Evolutionary conservation across 2,113 vertebrate genomes (phyloP).

Genomic region (Gobiocypris rarus): DNA sequence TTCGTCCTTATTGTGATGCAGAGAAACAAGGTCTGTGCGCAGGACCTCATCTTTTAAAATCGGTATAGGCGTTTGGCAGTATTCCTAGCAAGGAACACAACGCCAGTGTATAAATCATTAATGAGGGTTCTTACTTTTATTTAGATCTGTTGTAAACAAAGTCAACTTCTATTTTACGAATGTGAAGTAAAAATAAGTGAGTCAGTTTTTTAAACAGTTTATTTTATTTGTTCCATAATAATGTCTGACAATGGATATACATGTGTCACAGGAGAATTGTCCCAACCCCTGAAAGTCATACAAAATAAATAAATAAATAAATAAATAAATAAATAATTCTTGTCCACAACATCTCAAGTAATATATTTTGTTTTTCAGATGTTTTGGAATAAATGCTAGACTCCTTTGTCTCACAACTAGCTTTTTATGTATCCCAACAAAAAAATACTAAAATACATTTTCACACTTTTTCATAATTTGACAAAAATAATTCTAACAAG

Average conservation of each 20-base stretch:
- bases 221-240: not conserved
- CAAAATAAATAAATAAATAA: too few species aligned
- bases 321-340: too few species aligned
- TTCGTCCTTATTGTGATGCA: slow-evolving; percentile 25
- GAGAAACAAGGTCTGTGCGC: not conserved
- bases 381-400: not conserved
- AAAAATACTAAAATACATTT: not conserved
- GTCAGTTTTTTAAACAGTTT: too few species aligned
- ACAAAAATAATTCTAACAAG: too few species aligned
- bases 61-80: slow-evolving; percentile 16
- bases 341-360: not conserved
- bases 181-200: too few species aligned
- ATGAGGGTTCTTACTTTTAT: slow-evolving; percentile 12
- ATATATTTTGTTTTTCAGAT: not conserved
- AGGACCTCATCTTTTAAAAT: slow-evolving; percentile 18
- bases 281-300: not conserved
- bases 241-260: not conserved
- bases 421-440: not conserved
- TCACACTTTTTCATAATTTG: not conserved
- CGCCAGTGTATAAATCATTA: slow-evolving; percentile 15
- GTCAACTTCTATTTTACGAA: slow-evolving; percentile 21
- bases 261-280: too few species aligned
- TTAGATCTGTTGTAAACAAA: slow-evolving; percentile 23
- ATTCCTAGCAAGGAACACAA: slow-evolving; percentile 9
- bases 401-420: not conserved